Evolutionary conservation across 2,113 vertebrate genomes (phyloP), one percentile per base, ranked within the genome.

Genomic region (Halcyon malimbica): DNA sequence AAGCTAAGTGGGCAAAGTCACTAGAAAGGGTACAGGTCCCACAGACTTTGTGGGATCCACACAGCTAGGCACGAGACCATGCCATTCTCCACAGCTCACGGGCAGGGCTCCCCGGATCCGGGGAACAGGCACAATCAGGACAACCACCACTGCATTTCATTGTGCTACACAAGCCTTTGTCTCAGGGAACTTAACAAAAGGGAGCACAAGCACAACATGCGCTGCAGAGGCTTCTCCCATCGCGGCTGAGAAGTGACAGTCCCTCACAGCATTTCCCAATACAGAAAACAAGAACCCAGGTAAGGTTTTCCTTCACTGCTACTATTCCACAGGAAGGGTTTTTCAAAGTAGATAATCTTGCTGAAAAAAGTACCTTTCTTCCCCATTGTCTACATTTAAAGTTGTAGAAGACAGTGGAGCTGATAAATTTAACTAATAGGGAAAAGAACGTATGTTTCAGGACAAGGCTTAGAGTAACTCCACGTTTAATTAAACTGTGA

Each of bases 51-150:
- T 5, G 11, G 39, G 71, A 71, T 42, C 21, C 62, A 41, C 3
- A 4, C 6, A 16, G 3, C 5, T 42, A 48, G 35, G 33, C 5
- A 39, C 0, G 3, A 50, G 50, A 67, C 7, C 12, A 16, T 19
- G 57, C 57, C n/a, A 2, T 13, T 46, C 76, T 42, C 16, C 54
- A 7, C 31, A 56, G 39, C 42, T 63, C 68, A 41, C 56, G 46
- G 9, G 16, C 73, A 46, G 74, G 10, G 0, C 56, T 39, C 62
- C 23, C 3, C 0, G 0, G 46, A 75, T 60, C 60, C 23, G 8
- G 60, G 75, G 54, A 90, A 39, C 1, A 51, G 44, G 24, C 1
- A 1, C 33, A 26, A 25, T 3, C 44, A 21, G 16, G 56, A 68
- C 67, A 51, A 44, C 10, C 57, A 50, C 21, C 53, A 51, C 42